Base-by-base conservation (phyloP, 2,888 invertebrate genomes). In the Drosophila quasianomalipes region DNA sequence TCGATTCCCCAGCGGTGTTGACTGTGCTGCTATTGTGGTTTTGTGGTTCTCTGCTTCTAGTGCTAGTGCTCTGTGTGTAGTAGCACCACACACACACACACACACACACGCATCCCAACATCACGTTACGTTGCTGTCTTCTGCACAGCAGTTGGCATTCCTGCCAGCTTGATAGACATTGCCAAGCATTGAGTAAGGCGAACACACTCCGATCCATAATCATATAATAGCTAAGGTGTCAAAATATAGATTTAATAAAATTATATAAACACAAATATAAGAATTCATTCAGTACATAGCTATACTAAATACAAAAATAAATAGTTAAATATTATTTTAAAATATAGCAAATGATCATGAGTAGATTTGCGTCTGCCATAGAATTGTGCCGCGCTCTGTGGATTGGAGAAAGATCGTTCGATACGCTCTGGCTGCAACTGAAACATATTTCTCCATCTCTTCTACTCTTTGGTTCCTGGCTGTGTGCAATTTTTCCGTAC, bases 141-240 rank as follows among this genome's bases (percentile, higher is more conserved):
- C 76, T 63, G 74, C 79, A 63, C 76, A 88, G 76, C 86, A 88
- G 84, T 85, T 79, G 79, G 85, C 73, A 73, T 79, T 76, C 65
- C 58, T 70, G 76, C 51, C 68, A 77, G 66, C 70, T 53, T 77
- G 85, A 79, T 79, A 82, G 84, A 76, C 71, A 65, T 54, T 61
- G 69, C 67, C 63, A 70, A 73, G 62, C 57, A 53, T 41, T 28
- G 53, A 26, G 66, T 30, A 47, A 26, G 30, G 64, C 44, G 37
- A 54, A 14, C 16, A 81, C 69, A 71, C 9, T 52, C 26, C 58
- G 14, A 9, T 3, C 0, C 59, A 67, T 0, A 10, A 1, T 3
- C 2, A 2, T 64, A 67, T 53, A 35, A n/a, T n/a, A 26, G 22
- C 6, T 16, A 26, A 16, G 5, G 0, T 12, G 16, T 19, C 26